Conservation (phyloP, 2,888 invertebrate genomes). For the Hololepta plana region DNA sequence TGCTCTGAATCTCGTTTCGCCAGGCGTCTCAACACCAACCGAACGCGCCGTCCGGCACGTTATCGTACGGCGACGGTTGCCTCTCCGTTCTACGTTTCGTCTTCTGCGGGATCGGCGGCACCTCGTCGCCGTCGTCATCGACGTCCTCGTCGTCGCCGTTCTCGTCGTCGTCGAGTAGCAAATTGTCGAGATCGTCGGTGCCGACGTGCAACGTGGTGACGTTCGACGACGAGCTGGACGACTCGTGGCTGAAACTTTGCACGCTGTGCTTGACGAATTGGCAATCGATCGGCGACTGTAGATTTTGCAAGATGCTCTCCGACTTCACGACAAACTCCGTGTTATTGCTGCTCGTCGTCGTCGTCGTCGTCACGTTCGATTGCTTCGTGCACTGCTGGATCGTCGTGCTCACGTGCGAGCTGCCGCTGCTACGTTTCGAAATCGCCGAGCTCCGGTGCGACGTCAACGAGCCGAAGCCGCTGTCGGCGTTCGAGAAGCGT, state of each 20-base stretch:
- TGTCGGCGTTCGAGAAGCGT: slow-evolving; percentile 28
- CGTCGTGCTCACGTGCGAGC: slow-evolving; percentile 38
- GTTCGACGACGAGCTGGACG: slow-evolving; percentile 4
- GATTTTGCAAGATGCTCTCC: slow-evolving; percentile 17
- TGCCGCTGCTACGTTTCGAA: slow-evolving; percentile 41
- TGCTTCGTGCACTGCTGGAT: slow-evolving; percentile 25
- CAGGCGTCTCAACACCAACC: slow-evolving; percentile 13
- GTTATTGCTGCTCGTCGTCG: slow-evolving; percentile 8
- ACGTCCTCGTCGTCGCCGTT: slow-evolving; percentile 6
- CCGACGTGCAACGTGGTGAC: too few relatives aligned
- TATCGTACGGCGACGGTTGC: slow-evolving; percentile 53
- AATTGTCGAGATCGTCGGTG: too few relatives aligned
- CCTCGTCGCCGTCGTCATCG: slow-evolving; percentile 17
- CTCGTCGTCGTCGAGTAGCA: slow-evolving; percentile 6
- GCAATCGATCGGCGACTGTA: slow-evolving; percentile 6
- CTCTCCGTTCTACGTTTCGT: slow-evolving; percentile 35
- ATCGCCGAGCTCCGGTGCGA: slow-evolving; percentile 39
- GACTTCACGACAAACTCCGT: slow-evolving; percentile 16
- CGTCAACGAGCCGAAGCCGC: slow-evolving; percentile 40
- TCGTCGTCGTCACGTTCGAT: slow-evolving; percentile 9
- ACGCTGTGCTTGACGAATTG: slow-evolving; percentile 4
- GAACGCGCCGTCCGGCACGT: slow-evolving; percentile 31
- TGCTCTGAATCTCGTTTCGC: slow-evolving; percentile 1
- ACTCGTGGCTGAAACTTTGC: slow-evolving; percentile 4
- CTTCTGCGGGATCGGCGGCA: slow-evolving; percentile 47